Evolutionary conservation across 2,113 vertebrate genomes (phyloP), one percentile per base, ranked within the genome.

Genomic region (Vireo altiloquus): DNA sequence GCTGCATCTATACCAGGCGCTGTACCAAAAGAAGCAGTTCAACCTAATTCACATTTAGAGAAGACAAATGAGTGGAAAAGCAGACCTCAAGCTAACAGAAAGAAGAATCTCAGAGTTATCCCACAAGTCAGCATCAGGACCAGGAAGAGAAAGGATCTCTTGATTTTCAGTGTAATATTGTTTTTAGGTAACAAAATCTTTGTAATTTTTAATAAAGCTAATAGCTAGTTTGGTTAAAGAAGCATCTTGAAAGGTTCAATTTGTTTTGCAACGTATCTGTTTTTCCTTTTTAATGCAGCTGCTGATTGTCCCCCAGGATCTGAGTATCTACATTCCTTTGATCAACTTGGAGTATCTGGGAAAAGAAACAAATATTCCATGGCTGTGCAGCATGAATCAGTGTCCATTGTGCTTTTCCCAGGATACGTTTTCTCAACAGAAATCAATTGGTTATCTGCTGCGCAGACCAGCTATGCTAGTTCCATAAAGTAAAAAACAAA

Each of bases 1-100:
- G 70, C 10, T 52, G 6, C 39, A 44, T 23, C 10, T 37, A 6
- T n/a, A 22, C 15, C 15, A 56, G 44, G 15, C 0, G 0, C 23
- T 64, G 13, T 14, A 46, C 4, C 37, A 49, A 71, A 68, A 59
- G 22, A 42, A 66, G 8, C 19, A 46, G 31, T 53, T 89, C 27
- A 42, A 70, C 9, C 25, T 76, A 35, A 47, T 23, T 65, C 21
- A 57, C 22, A 28, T 37, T 69, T 69, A 88, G 46, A 46, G 14
- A 64, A 49, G 10, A 49, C 5, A 59, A 89, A 35, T 33, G 12
- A 78, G 13, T 60, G n/a, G 37, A n/a, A 85, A 92, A 76, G 23
- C 25, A 52, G 40, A 85, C 70, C 22, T 76, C 27, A 30, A 13
- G 28, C 9, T 13, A 63, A 66, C 20, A 82, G 56, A 78, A 82